Percentiles rank a stretch among this genome's conserved stretches.
Conservation (phyloP, 2,888 invertebrate genomes). For the Heteromyza rotundicornis region DNA sequence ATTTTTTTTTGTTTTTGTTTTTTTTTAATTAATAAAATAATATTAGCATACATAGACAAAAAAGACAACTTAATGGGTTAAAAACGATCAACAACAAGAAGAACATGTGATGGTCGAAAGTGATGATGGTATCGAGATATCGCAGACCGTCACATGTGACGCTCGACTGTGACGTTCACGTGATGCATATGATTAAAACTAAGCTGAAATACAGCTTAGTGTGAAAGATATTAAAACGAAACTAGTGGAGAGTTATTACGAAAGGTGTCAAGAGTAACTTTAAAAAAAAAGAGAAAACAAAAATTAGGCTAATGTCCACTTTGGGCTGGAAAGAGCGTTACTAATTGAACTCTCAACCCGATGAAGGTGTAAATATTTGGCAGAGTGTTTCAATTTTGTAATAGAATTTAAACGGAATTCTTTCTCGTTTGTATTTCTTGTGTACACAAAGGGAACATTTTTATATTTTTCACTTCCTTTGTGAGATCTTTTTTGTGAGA, state of each 20-base stretch:
- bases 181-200: neutral
- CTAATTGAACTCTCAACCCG: neutral
- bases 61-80: neutral
- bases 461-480: neutral
- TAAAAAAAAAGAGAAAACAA: too few relatives aligned
- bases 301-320: neutral
- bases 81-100: neutral
- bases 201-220: neutral
- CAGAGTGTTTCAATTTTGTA: too few relatives aligned
- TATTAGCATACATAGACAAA: neutral
- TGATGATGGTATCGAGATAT: neutral
- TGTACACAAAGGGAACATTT: neutral
- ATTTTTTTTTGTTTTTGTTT: slow-evolving; percentile 20
- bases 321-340: neutral
- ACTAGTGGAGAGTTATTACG: neutral
- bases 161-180: neutral
- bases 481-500: too few relatives aligned
- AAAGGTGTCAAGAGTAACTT: neutral
- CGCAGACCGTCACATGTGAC: neutral
- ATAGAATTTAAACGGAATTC: neutral
- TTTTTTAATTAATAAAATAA: neutral
- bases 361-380: too few relatives aligned
- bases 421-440: neutral
- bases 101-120: neutral
- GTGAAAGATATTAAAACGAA: neutral